These are phyloP conservation scores for Pseudomyrmex concolor DNA, from an alignment of 1,140 invertebrate species.

Conservation along the genomic window DNA sequence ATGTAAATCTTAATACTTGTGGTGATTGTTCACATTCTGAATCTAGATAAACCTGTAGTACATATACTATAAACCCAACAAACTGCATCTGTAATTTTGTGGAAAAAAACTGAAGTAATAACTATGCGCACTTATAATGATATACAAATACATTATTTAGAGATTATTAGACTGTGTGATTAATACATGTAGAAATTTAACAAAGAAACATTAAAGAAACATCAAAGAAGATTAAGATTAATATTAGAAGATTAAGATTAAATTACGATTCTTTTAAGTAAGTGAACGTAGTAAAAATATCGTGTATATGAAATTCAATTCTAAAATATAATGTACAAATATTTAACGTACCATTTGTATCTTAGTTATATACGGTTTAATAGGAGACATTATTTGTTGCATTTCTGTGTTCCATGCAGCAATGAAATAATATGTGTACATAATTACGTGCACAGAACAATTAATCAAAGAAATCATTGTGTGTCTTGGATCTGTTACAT, in stretches of 20 bases:
- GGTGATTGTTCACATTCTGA: rapidly evolving
- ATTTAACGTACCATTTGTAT: slow-evolving; percentile 20
- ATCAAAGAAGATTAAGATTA: too few relatives aligned
- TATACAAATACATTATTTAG: not conserved
- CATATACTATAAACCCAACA: not conserved
- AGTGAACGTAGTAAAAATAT: not conserved
- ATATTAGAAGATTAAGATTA: too few relatives aligned
- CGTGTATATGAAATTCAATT: too few relatives aligned
- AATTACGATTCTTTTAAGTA: not conserved
- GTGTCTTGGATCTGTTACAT: slow-evolving; percentile 63
- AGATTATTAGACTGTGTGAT: too few relatives aligned
- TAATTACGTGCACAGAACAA: slow-evolving; percentile 20
- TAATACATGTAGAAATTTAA: too few relatives aligned
- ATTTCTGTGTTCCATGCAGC: not conserved
- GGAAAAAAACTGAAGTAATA: slow-evolving; percentile 4
- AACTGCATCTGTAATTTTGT: slow-evolving; percentile 21
- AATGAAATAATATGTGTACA: slow-evolving; percentile 40
- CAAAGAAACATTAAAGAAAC: not conserved
- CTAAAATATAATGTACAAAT: too few relatives aligned
- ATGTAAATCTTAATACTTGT: too few relatives aligned
- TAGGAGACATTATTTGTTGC: not conserved
- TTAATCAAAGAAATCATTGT: not conserved
- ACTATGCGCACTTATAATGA: not conserved
- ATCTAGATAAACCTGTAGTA: too few relatives aligned
- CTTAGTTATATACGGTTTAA: slow-evolving; percentile 25